These are phyloP conservation scores for Epistrophe eligans DNA, from an alignment of 2,888 invertebrate genomes.

Conservation along the genomic window DNA sequence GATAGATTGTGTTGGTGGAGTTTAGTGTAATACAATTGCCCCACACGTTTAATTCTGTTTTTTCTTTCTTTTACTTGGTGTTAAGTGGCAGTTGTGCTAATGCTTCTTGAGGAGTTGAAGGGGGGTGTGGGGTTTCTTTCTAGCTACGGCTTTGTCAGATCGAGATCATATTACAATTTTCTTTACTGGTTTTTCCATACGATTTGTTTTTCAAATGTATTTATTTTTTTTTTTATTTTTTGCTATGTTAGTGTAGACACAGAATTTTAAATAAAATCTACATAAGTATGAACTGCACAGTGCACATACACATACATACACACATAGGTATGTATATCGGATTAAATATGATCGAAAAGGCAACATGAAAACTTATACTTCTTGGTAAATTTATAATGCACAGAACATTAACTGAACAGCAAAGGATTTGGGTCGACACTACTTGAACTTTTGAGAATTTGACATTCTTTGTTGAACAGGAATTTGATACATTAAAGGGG, in stretches of 20 bases:
- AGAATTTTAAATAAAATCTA: neutral
- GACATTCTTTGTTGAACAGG: neutral
- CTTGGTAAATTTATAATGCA: neutral
- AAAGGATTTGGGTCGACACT: neutral
- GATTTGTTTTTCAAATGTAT: slow-evolving; percentile 17
- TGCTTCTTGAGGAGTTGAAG: slow-evolving; percentile 14
- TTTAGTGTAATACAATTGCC: slow-evolving; percentile 37
- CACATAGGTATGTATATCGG: neutral
- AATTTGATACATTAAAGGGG: neutral
- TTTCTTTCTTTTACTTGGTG: slow-evolving; percentile 50
- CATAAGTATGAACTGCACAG: no score
- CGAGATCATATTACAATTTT: slow-evolving; percentile 26
- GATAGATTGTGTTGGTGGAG: neutral
- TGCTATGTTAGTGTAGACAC: neutral
- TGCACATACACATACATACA: neutral
- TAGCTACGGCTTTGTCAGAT: neutral
- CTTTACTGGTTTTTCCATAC: slow-evolving; percentile 39
- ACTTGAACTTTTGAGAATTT: slow-evolving; percentile 8
- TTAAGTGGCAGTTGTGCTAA: slow-evolving; percentile 71
- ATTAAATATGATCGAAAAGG: slow-evolving; percentile 2
- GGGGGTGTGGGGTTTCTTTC: neutral
- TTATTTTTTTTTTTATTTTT: neutral
- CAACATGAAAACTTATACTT: neutral
- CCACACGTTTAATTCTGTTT: slow-evolving; percentile 25
- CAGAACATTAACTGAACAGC: neutral